Conservation (phyloP, 2,113 vertebrate species). For the Ictalurus furcatus region DNA sequence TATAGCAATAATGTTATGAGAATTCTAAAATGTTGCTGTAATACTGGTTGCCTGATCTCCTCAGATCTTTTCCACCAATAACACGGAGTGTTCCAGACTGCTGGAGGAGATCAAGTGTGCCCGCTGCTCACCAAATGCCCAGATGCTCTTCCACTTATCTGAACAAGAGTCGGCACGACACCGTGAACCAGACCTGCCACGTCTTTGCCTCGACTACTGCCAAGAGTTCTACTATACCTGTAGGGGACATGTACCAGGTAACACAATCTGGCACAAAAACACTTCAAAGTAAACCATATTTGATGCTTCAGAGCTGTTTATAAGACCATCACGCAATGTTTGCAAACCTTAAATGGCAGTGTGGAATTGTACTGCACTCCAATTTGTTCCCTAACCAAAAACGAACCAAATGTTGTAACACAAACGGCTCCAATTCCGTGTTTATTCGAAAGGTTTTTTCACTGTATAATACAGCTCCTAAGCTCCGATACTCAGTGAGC, state of each 20-base stretch:
- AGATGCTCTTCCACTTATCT: conserved; percentile 88
- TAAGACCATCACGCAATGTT: not conserved
- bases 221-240: conserved; percentile 98
- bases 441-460: conserved; percentile 18
- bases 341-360: not conserved
- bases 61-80: conserved; percentile 97
- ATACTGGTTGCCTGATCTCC: conserved; percentile 55
- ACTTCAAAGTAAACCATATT: not conserved
- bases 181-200: conserved; percentile 85
- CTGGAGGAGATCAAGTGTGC: conserved; percentile 97
- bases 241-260: conserved; percentile 96
- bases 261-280: conserved; percentile 49
- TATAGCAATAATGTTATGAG: not conserved
- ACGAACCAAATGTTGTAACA: not conserved
- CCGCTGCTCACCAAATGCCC: conserved; percentile 93
- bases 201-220: conserved; percentile 96
- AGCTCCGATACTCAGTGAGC: not conserved
- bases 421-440: not conserved
- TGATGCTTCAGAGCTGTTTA: not conserved
- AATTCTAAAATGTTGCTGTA: conserved; percentile 53
- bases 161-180: conserved; percentile 83
- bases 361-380: not conserved
- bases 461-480: not conserved
- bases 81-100: conserved; percentile 93
- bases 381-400: conserved; percentile 8